These are phyloP conservation scores for Lepidochrysops patricia DNA, from an alignment of 2,888 invertebrate species.

Conservation along the genomic window DNA sequence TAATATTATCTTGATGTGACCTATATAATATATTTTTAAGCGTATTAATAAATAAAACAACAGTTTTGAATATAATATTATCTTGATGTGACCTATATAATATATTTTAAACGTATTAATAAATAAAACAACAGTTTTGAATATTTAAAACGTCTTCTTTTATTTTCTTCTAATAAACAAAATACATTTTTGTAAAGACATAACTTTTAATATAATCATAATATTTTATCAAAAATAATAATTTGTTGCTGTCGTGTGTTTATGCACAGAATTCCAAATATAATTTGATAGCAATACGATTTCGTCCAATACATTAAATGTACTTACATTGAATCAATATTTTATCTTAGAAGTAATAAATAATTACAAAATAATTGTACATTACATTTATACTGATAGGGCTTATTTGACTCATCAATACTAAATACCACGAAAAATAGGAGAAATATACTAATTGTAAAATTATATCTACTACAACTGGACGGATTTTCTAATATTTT, in stretches of 20 bases:
- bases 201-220: not conserved
- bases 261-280: not conserved
- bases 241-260: not conserved
- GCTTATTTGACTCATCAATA: not conserved
- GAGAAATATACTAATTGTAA: not conserved
- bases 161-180: not conserved
- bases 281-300: not conserved
- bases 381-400: not conserved
- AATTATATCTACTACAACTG: conserved; percentile 4
- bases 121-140: not conserved
- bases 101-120: not conserved
- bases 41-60: too few relatives aligned
- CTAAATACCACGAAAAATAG: not conserved
- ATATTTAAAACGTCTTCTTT: not conserved
- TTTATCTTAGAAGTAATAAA: not conserved
- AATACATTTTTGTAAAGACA: not conserved
- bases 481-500: conserved; percentile 2
- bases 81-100: too few relatives aligned
- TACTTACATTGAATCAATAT: not conserved
- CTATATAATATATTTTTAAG: too few relatives aligned
- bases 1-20: too few relatives aligned
- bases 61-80: too few relatives aligned
- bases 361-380: not conserved
- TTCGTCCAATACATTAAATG: not conserved
- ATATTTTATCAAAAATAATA: not conserved